Percentiles rank a stretch among this genome's conserved stretches.
phyloP scores from a whole-genome alignment of 2,888 invertebrate genomes.

The Phytoseiulus persimilis region DNA sequence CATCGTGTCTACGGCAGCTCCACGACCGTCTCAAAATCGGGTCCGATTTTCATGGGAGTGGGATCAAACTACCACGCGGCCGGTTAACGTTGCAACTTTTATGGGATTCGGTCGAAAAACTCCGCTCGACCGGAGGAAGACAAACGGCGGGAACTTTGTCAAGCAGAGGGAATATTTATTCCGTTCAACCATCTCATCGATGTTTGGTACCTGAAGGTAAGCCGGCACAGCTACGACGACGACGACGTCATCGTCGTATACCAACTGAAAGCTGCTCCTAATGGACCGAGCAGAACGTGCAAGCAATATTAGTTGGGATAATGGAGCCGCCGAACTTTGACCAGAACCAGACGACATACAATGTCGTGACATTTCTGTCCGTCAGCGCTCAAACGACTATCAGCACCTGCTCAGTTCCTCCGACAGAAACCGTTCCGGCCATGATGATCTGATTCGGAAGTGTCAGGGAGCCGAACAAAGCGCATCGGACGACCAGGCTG shows the following conservation, averaged over 20 bases:
- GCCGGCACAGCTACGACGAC: not conserved
- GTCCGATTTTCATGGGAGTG: not conserved
- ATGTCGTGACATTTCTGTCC: not conserved
- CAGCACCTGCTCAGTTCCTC: not conserved
- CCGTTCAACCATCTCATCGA: not conserved
- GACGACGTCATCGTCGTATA: not conserved
- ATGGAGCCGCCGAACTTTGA: conserved; percentile 5
- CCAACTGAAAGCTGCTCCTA: not conserved
- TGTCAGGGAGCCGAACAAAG: not conserved
- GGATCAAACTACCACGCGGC: not conserved
- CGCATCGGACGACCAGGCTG: not conserved
- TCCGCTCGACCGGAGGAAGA: not conserved
- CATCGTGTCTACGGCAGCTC: not conserved
- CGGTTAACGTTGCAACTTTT: not conserved
- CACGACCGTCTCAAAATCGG: not conserved
- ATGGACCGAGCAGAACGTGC: not conserved
- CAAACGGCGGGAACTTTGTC: not conserved
- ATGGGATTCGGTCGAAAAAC: not conserved
- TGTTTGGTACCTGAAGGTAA: not conserved
- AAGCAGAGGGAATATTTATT: not conserved
- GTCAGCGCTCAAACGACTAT: not conserved
- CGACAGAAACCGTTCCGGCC: not conserved
- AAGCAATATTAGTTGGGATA: not conserved
- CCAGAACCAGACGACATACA: not conserved
- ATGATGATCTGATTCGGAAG: not conserved